Percentiles rank a stretch among this genome's conserved stretches.
These are phyloP conservation scores for Dromas ardeola DNA, from an alignment of 2,113 vertebrate species.

Conservation along the genomic window DNA sequence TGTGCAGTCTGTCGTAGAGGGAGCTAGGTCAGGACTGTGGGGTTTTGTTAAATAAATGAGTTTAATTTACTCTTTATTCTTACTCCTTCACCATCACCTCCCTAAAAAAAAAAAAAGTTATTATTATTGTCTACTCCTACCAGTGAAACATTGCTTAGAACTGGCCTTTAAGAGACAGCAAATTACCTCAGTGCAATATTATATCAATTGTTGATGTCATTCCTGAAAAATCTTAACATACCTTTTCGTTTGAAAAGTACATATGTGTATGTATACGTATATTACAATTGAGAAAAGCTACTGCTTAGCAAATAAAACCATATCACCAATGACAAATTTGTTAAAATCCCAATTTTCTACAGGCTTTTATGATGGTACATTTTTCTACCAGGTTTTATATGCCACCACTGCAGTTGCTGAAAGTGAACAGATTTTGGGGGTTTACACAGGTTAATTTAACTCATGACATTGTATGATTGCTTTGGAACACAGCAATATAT, in stretches of 20 bases:
- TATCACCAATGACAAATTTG: not conserved
- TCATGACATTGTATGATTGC: not conserved
- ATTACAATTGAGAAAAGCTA: not conserved
- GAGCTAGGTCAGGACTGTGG: not conserved
- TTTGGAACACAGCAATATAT: not conserved
- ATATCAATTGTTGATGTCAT: not conserved
- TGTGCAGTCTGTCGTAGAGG: not conserved
- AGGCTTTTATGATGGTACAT: not conserved
- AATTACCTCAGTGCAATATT: not conserved
- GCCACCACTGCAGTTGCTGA: not conserved
- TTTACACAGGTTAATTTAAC: constrained; percentile 28
- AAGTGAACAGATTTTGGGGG: not conserved
- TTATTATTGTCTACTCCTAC: not conserved
- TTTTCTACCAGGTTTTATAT: not conserved
- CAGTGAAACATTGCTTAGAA: not conserved
- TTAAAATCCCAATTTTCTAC: not conserved
- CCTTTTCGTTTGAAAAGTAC: not conserved
- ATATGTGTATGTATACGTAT: not conserved
- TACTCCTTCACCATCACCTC: not conserved
- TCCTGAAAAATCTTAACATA: not conserved
- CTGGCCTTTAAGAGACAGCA: not conserved
- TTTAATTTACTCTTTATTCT: not conserved
- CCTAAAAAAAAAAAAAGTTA: not conserved
- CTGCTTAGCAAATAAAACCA: constrained; percentile 5
- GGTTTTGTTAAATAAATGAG: not conserved